Base-by-base conservation (phyloP, 2,113 vertebrate genomes). In the Gnathochromis pfefferi region DNA sequence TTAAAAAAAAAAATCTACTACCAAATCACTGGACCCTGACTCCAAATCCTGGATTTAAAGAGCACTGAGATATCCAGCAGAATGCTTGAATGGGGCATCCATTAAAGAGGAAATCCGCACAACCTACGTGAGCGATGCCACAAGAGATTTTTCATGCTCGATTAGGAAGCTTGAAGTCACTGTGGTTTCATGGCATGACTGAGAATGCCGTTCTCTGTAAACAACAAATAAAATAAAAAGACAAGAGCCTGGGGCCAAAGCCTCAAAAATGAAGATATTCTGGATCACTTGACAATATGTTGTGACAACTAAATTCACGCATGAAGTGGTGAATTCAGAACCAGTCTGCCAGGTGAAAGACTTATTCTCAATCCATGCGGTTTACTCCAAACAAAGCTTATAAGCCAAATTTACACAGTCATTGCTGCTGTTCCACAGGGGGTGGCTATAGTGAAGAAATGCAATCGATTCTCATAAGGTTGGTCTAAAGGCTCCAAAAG, bases 71-170 rank as follows among this genome's bases (percentile, higher is more conserved):
- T 55, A 42, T 84, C 79, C 86, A 84, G 53, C 75, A 7, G 63
- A 90, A 85, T 81, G 54, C 87, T 33, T 91, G 90, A 92, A 91
- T 87, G 70, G 81, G 81, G 78, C 23, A 23, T 85, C 87, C 26
- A 87, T 90, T 83, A 84, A 65, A 57, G 68, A 85, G 84, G 87
- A 91, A 92, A 89, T 68, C 57, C 40, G 78, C 91, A 86, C 90
- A 93, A 94, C 87, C 89, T 87, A 88, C 13, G 58, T 85, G 86
- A 80, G 85, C 78, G 82, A 92, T 88, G 84, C 92, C 81, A 91
- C 90, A 90, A 92, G 83, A 91, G 85, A 90, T 90, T 92, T 68
- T 95, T 91, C 92, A 94, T 90, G 92, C 89, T 91, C 81, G 90
- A 94, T 95, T 92, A 91, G 33, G 73, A 84, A 83, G 89, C 89